Evolutionary conservation across 2,797 vertebrate species (phyloP), one percentile per base, ranked within the genome.

Genomic region (Acrocephalus scirpaceus): DNA sequence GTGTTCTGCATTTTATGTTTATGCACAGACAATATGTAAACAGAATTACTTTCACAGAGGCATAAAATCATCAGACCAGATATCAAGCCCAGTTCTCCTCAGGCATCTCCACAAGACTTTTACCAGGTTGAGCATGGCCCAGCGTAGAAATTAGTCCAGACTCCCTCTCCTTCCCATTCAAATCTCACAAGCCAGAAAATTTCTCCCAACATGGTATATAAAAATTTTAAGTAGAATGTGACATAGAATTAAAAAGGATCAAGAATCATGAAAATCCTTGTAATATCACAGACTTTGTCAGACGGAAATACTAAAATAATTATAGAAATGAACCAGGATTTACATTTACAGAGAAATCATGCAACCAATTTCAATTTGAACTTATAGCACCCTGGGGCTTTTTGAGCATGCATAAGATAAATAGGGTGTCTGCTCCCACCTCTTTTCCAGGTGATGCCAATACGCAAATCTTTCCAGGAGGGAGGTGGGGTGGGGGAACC

Each of bases 341-440:
- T 10, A 38, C 0, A 0, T n/a, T n/a, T 45, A 74, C 10, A 75
- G 21, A 57, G 11, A 38, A 69, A 66, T 29, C 23, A 54, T 32
- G 6, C 21, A 88, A 51, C 2, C 1, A 2, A 26, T 61, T 88
- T 80, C 29, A 40, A 44, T 44, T 34, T 70, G 26, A 89, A 11
- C 22, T 62, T n/a, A 5, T 2, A 86, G 8, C 10, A 65, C 4
- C 10, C 40, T 47, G 1, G 5, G 17, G 2, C 12, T 65, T 71
- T 76, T 58, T 60, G 27, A 76, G 54, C 30, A 36, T 29, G 4
- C 4, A 2, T 29, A 74, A 73, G 22, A 64, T 16, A n/a, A 44
- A 9, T 6, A 38, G 6, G 8, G 13, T 27, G 4, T 27, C 58
- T 16, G 6, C 4, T 8, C 8, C 2, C 18, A 60, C 10, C 4